Percentiles rank a stretch among this genome's conserved stretches.
Evolutionary conservation across 2,113 vertebrate species (phyloP).

Genomic region (Triplophysa dalaica): DNA sequence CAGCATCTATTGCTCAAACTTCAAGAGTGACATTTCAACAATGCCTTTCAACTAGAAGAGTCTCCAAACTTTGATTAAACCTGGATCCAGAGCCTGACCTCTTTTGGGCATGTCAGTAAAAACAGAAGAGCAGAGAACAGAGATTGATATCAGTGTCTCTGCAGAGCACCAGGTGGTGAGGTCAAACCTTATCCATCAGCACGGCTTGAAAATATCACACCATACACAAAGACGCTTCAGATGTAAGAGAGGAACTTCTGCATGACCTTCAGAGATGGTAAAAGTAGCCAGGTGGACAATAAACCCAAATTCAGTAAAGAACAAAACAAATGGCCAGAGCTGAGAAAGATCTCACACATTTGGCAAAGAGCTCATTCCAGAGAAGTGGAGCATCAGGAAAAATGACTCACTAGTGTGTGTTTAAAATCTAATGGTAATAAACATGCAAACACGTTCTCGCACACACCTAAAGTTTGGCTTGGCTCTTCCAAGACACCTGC

Average conservation of each 20-base stretch:
- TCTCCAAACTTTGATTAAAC: slow-evolving; percentile 23
- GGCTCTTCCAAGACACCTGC: slow-evolving; percentile 58
- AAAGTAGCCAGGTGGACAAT: slow-evolving; percentile 44
- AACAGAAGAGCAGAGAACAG: background rate
- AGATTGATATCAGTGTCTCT: slow-evolving; percentile 18
- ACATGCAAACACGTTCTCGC: slow-evolving; percentile 31
- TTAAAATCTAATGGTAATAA: slow-evolving; percentile 19
- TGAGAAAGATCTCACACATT: slow-evolving; percentile 20
- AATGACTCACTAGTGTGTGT: slow-evolving; percentile 27
- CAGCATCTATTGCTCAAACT: too few relatives aligned
- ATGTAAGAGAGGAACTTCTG: slow-evolving; percentile 37
- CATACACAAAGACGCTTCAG: slow-evolving; percentile 25
- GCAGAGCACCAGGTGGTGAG: slow-evolving; percentile 29
- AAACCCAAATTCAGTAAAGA: background rate
- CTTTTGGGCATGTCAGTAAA: background rate
- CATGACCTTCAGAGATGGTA: slow-evolving; percentile 30
- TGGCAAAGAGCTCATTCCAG: slow-evolving; percentile 11
- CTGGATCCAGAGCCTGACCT: background rate
- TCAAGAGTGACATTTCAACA: too few relatives aligned
- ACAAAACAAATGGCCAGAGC: slow-evolving; percentile 6
- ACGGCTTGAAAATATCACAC: slow-evolving; percentile 42
- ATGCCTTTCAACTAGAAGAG: background rate
- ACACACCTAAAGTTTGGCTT: slow-evolving; percentile 22
- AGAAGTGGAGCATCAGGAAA: slow-evolving; percentile 10
- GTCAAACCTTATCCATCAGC: slow-evolving; percentile 33